Evolutionary conservation across 2,888 invertebrate species (phyloP), one percentile per base, ranked within the genome.

Genomic region (Andrena bucephala): DNA sequence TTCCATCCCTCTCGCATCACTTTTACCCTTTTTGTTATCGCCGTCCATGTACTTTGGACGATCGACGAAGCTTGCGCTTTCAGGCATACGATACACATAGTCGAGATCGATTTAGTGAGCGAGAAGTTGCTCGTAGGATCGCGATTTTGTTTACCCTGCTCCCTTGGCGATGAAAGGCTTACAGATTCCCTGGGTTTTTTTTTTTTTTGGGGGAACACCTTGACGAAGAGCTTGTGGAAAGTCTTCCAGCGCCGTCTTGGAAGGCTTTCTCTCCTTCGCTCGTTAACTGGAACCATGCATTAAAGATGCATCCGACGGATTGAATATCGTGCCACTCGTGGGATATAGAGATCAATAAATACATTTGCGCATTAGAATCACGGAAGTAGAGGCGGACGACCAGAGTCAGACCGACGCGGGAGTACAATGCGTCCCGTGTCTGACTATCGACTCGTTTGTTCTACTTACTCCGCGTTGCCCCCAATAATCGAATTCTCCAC

Each of bases 11-110:
- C 16, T 60, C 29, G 4, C 31, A n/a, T 31, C 36, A 36, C 2
- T 16, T 67, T 29, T 42, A 42, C 31, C 36, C 36, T 50, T 31
- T 27, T n/a, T 13, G 24, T 24, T 57, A 27, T 59, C 24, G n/a
- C 29, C 33, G 3, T 29, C 31, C 71, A 31, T 36, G 31, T 69
- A n/a, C 27, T 24, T 67, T 42, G 52, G 5, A 71, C 42, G 70
- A 65, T 67, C 67, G 50, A 52, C 67, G 77, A 71, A 82, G 83
- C 83, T 84, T 84, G 48, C 75, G 82, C 83, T 84, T 84, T 68
- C 83, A 84, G 67, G 73, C 83, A 77, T 77, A 57, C 20, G 70
- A 66, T 67, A 60, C 63, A 57, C 68, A 54, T 67, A 70, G 70
- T 29, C 31, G 54, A 57, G 29, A 52, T 29, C 70, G 62, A 62